Evolutionary conservation across 2,113 vertebrate genomes (phyloP).

Genomic region (Zosterops borbonicus): DNA sequence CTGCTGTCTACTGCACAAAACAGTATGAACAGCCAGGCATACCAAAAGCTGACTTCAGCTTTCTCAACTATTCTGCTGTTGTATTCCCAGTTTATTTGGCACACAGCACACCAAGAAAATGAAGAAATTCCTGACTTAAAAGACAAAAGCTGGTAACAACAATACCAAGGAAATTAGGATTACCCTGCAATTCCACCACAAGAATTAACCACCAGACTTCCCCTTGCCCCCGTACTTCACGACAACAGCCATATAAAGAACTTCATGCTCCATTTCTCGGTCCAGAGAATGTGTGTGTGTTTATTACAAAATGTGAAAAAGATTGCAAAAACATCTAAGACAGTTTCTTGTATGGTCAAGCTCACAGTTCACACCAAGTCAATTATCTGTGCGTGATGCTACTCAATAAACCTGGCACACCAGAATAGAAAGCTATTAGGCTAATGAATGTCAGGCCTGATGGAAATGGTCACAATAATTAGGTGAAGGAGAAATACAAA

Average conservation of each 20-base stretch:
- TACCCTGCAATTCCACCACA: not conserved
- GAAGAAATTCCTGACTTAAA: not conserved
- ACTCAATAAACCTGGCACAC: not conserved
- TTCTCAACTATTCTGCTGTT: not conserved
- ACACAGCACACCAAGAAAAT: not conserved
- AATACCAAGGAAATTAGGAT: not conserved
- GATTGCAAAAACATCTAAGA: not conserved
- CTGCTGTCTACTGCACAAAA: not conserved
- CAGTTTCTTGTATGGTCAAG: not conserved
- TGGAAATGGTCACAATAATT: not conserved
- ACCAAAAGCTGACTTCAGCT: not conserved
- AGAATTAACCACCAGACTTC: not conserved
- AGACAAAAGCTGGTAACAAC: not conserved
- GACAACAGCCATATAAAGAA: not conserved
- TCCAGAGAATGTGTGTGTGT: not conserved
- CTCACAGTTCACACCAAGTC: not conserved
- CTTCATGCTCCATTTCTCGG: not conserved
- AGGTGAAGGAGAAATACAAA: not conserved
- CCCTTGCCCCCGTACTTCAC: fast-evolving
- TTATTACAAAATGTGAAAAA: not conserved
- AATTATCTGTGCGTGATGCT: not conserved
- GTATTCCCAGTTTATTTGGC: not conserved
- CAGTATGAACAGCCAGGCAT: not conserved
- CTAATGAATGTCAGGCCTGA: not conserved
- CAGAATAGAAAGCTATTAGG: not conserved